Percentiles rank a stretch among this genome's conserved stretches.
Conservation (phyloP, 64 coral and sea anemone genomes). For the Astreopora myriophthalma region DNA sequence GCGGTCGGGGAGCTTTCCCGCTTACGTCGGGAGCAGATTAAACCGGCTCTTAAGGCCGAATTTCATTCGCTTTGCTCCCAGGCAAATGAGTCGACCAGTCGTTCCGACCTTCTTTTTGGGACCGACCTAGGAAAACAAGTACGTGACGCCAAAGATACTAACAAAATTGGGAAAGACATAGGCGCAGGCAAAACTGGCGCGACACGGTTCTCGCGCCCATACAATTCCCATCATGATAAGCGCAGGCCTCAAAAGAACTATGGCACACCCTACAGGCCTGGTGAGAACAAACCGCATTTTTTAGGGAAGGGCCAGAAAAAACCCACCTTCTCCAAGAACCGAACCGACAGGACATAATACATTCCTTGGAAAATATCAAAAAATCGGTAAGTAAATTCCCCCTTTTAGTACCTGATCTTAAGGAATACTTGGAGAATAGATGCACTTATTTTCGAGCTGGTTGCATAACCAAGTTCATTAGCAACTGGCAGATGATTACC, state of each 20-base stretch:
- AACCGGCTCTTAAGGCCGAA: not conserved
- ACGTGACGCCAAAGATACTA: conserved; percentile 4
- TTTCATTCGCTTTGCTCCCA: not conserved
- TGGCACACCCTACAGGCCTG: not conserved
- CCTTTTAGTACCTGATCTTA: not conserved
- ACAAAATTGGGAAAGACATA: not conserved
- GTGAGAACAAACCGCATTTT: not conserved
- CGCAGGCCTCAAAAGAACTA: not conserved
- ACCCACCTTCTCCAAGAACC: not conserved
- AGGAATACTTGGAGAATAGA: not conserved
- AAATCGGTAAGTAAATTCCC: not conserved
- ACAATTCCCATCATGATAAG: not conserved
- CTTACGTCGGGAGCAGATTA: not conserved
- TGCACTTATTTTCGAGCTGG: not conserved
- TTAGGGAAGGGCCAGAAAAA: not conserved
- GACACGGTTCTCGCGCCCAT: not conserved
- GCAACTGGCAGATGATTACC: not conserved
- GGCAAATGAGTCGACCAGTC: not conserved
- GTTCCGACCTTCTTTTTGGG: not conserved
- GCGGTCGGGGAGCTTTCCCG: not conserved
- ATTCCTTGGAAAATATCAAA: no score
- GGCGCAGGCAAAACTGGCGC: not conserved
- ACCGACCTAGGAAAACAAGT: conserved; percentile 4
- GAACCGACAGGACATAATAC: not conserved
- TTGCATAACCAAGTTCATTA: not conserved